Percentiles rank a stretch among this genome's conserved stretches.
These are phyloP conservation scores for Cataglyphis rosenhaueri DNA, from an alignment of 2,888 invertebrate genomes.

Conservation along the genomic window DNA sequence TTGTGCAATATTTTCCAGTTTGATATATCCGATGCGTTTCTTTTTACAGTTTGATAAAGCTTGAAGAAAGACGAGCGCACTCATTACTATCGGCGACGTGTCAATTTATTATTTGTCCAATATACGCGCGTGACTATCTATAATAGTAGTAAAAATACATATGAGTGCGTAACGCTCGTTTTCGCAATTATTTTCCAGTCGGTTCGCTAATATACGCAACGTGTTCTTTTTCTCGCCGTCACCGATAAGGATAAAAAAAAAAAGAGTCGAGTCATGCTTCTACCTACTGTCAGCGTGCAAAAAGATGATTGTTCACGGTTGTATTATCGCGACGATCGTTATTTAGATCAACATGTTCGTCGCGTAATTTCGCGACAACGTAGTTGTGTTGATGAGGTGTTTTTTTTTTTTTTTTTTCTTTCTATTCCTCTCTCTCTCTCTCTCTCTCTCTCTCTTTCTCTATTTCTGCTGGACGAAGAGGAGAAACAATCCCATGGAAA, in stretches of 20 bases:
- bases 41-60: not conserved
- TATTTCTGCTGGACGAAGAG: not conserved
- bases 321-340: slow-evolving; percentile 33
- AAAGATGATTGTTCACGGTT: slow-evolving; percentile 11
- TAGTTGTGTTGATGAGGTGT: slow-evolving; percentile 11
- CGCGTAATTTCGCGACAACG: slow-evolving; percentile 15
- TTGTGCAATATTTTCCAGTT: not conserved
- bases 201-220: slow-evolving; percentile 4
- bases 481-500: slow-evolving; percentile 67
- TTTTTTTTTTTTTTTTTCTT: not conserved
- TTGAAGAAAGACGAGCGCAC: not conserved
- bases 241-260: slow-evolving; percentile 48
- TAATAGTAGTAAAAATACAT: not conserved
- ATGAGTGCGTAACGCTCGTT: not conserved
- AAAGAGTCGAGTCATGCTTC: slow-evolving; percentile 29
- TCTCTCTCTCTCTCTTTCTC: not conserved
- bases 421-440: not conserved
- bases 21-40: not conserved
- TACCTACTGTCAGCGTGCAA: not conserved
- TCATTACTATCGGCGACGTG: slow-evolving; percentile 4
- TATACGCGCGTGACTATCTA: not conserved
- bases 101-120: slow-evolving; percentile 33
- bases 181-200: not conserved
- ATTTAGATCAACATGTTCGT: slow-evolving; percentile 12
- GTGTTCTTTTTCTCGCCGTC: not conserved